These are phyloP conservation scores for Scolopax rusticola DNA, from an alignment of 2,797 vertebrate species.

Conservation along the genomic window DNA sequence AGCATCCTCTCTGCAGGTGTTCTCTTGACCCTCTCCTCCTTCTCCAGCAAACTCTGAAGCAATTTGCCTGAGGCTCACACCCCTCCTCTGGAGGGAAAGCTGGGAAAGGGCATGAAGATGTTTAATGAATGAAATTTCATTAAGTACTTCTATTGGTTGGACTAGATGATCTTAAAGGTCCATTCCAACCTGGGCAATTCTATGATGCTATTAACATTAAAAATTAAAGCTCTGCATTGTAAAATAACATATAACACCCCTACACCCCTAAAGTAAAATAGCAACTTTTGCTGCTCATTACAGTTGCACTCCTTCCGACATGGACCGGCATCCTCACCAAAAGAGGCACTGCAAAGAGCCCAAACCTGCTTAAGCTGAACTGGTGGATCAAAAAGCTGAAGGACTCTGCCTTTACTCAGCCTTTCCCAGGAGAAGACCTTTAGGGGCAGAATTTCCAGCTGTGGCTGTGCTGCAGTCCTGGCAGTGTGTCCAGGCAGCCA, in stretches of 20 bases:
- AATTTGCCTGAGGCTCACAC: background rate
- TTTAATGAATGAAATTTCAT: background rate
- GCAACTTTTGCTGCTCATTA: background rate
- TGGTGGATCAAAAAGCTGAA: background rate
- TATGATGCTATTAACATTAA: background rate
- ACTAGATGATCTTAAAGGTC: too few relatives aligned
- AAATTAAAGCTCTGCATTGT: background rate
- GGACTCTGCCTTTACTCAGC: background rate
- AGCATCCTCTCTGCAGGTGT: background rate
- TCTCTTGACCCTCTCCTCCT: background rate
- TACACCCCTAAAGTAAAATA: background rate
- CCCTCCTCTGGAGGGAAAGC: background rate
- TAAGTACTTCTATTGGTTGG: background rate
- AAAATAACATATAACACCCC: background rate
- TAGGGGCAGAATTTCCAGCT: background rate
- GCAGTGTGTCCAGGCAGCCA: rapidly evolving
- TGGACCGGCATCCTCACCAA: background rate
- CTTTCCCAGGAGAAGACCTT: background rate
- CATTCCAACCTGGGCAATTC: too few relatives aligned
- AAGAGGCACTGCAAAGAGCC: background rate
- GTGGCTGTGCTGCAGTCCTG: background rate
- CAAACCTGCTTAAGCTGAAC: background rate
- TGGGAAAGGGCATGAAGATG: background rate
- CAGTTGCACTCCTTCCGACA: background rate
- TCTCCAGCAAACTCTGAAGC: background rate